Conservation (phyloP, 2,113 vertebrate species). For the Zeus faber region DNA sequence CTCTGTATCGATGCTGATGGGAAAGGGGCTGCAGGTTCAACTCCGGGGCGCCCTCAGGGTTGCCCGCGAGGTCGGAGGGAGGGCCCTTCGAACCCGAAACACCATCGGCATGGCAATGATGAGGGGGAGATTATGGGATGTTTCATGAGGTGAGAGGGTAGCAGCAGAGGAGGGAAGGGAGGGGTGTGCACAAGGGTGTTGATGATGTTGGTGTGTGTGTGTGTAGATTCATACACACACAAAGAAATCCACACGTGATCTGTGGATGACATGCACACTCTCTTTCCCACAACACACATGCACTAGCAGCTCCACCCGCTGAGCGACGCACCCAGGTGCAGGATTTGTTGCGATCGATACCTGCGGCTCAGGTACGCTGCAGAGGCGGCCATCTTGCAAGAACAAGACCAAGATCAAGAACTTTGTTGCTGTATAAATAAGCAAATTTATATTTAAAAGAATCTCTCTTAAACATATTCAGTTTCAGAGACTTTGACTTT, state of each 20-base stretch:
- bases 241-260: too few species aligned
- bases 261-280: slow-evolving; percentile 16
- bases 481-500: too few species aligned
- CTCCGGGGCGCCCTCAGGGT: slow-evolving; percentile 63
- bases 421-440: too few species aligned
- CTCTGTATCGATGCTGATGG: slow-evolving; percentile 65
- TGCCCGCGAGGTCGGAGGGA: slow-evolving; percentile 48
- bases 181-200: slow-evolving; percentile 23
- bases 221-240: slow-evolving; percentile 2
- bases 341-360: background rate
- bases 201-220: slow-evolving; percentile 27
- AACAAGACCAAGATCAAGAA: too few species aligned
- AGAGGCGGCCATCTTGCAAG: background rate
- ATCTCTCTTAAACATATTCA: too few species aligned
- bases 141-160: slow-evolving; percentile 58
- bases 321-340: slow-evolving; percentile 1
- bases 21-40: slow-evolving; percentile 66
- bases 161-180: slow-evolving; percentile 40
- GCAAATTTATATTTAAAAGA: too few species aligned
- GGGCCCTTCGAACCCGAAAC: slow-evolving; percentile 60
- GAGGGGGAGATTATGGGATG: slow-evolving; percentile 63
- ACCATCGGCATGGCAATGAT: slow-evolving; percentile 63
- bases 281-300: slow-evolving; percentile 41
- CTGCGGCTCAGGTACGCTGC: background rate
- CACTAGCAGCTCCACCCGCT: slow-evolving; percentile 31